These are phyloP conservation scores for Ditula angustiorana DNA, from an alignment of 2,888 invertebrate genomes.

Conservation along the genomic window DNA sequence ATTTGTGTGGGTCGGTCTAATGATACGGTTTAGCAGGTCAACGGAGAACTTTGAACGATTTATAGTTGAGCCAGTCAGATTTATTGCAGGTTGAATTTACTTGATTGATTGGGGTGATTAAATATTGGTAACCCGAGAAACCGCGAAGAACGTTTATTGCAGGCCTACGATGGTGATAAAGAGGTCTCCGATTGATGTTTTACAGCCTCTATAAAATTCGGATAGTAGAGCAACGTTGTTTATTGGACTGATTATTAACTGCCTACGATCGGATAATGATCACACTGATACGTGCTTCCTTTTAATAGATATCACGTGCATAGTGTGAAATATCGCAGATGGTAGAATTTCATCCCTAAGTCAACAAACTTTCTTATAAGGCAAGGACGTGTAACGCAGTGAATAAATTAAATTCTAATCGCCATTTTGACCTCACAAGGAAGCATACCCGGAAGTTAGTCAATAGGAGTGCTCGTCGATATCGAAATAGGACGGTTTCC, in stretches of 20 bases:
- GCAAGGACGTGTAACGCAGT: constrained; percentile 12
- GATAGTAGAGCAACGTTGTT: constrained; percentile 7
- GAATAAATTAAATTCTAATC: constrained; percentile 26
- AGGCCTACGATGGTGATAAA: constrained; percentile 19
- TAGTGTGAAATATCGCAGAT: no score
- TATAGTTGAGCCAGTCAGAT: constrained; percentile 31
- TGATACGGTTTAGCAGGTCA: constrained; percentile 59
- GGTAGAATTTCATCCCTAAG: background rate
- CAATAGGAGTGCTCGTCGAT: constrained; percentile 1
- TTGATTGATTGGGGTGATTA: constrained; percentile 35
- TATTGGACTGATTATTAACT: constrained; percentile 11
- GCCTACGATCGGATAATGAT: background rate
- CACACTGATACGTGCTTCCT: background rate
- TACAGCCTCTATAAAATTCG: constrained; percentile 19
- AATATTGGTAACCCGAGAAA: constrained; percentile 37
- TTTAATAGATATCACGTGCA: background rate
- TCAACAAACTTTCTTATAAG: background rate
- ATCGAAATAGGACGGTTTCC: constrained; percentile 27
- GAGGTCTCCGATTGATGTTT: constrained; percentile 20
- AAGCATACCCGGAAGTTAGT: constrained; percentile 19
- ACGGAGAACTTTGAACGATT: constrained; percentile 50
- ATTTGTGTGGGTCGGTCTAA: constrained; percentile 60
- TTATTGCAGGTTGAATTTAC: constrained; percentile 30
- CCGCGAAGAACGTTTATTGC: constrained; percentile 33
- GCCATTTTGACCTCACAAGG: constrained; percentile 16